These are phyloP conservation scores for Agelas oroides DNA, from an alignment of 37 sponge, comb jelly and placozoan species.

Conservation along the genomic window DNA sequence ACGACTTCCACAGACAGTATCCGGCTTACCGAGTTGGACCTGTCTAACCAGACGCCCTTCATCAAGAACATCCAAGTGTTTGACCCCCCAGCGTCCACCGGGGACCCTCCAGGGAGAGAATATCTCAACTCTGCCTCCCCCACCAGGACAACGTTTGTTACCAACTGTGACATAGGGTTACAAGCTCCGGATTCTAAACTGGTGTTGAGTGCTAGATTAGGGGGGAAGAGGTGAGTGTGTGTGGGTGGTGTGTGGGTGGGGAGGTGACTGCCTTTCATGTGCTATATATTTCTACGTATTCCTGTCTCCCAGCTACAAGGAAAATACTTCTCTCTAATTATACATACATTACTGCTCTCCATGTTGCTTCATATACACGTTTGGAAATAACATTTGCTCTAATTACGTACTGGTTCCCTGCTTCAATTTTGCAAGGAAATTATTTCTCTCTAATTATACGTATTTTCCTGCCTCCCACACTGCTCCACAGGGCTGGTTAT, in stretches of 20 bases:
- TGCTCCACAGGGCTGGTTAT: conserved; percentile 32
- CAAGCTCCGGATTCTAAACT: conserved; percentile 48
- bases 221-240: conserved; percentile 38
- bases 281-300: too few species aligned
- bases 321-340: too few species aligned
- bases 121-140: neutral
- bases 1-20: conserved; percentile 50
- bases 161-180: conserved; percentile 43
- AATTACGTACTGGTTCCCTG: too few species aligned
- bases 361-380: too few species aligned
- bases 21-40: conserved; percentile 44
- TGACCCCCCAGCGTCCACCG: conserved; percentile 20
- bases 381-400: too few species aligned
- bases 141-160: neutral
- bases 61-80: conserved; percentile 32
- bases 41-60: conserved; percentile 47
- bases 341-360: too few species aligned
- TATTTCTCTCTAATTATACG: too few species aligned
- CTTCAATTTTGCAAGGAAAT: neutral
- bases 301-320: too few species aligned
- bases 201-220: conserved; percentile 47
- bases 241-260: too few species aligned
- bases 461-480: too few species aligned
- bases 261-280: too few species aligned
- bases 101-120: neutral